Base-by-base conservation (phyloP, 2,888 invertebrate species). In the Rutpela maculata region DNA sequence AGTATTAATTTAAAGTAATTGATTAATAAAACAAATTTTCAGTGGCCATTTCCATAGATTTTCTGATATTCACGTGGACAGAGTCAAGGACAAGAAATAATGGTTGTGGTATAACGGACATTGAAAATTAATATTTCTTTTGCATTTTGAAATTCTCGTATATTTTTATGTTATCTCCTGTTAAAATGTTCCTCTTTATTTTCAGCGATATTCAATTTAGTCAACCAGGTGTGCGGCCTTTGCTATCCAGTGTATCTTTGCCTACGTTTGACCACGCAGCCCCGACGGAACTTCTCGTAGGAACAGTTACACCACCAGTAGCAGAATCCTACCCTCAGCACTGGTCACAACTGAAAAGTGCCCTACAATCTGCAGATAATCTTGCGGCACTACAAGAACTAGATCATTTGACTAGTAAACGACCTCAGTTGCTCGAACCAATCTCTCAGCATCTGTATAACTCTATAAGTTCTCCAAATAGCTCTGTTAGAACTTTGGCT, bases 371-470 rank as follows among this genome's bases (percentile, higher is more conserved):
- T 87, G 89, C 85, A 87, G 92, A 85, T 86, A 92, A 94, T 6
- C 88, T 93, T 19, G 89, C 90, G 3, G 93, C 94, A 1, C 88
- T 96, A 31, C 94, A 94, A 88, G 96, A 96, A 88, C 91, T 96
- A 62, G 96, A 96, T 83, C 93, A 94, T 83, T 88, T 94, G 22
- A 94, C 95, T 0, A 92, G 92, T 67, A 93, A 94, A 78, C 92
- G 94, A 83, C 94, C 95, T 0, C 92, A 93, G 11, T 91, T 95
- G 59, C 89, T 96, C 10, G 93, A 93, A 81, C 91, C 93, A 74
- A 92, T 95, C 73, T 92, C 92, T 38, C 93, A 93, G 78, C 91
- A 92, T 57, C 88, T 95, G 77, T 92, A 93, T 70, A 93, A 94
- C 71, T 88, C 95, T 66, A 91, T 96, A 78, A 90, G 92, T 83